Base-by-base conservation (phyloP, 2,113 vertebrate genomes). In the Cryptotis parvus region DNA sequence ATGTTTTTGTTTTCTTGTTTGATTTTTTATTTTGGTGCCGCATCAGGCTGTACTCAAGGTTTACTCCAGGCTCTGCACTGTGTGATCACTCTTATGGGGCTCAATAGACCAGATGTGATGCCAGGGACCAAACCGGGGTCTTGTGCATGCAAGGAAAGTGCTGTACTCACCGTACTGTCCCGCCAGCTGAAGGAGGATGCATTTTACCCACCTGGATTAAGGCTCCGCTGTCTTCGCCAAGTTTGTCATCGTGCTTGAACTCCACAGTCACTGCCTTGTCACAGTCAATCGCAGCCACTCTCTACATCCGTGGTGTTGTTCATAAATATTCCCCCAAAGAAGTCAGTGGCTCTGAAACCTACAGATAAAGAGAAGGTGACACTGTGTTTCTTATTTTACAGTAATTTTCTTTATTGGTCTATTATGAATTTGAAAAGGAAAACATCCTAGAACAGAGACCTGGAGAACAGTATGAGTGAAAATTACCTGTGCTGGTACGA, bases 301-400 rank as follows among this genome's bases (percentile, higher is more conserved):
- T 99, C 99, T 1, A 99, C 96, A 2, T 99, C 99, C 0, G 99
- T 99, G 73, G 99, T 99, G 96, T 99, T 99, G 97, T 98, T 99
- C 99, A 99, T 99, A 86, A 98, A 98, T 74, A 99, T 87, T 4
- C 98, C 98, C 22, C 99, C 99, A 4, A 99, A 99, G 97, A 99
- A 99, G 84, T 99, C 99, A 0, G 99, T 99, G 73, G 99, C 98
- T 94, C 99, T 98, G 96, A 99, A 99, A 45, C 99, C 99, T 99
- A 68, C 18, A 33, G 92, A 27, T 1, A 27, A 89, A 7, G 79
- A 68, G 27, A n/a, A 72, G 90, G 72, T 6, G 70, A 8, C 43
- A 16, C 1, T 26, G 31, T 3, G 43, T n/a, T 49, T 70, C 37
- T 35, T 35, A 45, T 22, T 29, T 58, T 0, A 15, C n/a, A 35